These are phyloP conservation scores for Upupa epops DNA, from an alignment of 2,113 vertebrate species.

Conservation along the genomic window DNA sequence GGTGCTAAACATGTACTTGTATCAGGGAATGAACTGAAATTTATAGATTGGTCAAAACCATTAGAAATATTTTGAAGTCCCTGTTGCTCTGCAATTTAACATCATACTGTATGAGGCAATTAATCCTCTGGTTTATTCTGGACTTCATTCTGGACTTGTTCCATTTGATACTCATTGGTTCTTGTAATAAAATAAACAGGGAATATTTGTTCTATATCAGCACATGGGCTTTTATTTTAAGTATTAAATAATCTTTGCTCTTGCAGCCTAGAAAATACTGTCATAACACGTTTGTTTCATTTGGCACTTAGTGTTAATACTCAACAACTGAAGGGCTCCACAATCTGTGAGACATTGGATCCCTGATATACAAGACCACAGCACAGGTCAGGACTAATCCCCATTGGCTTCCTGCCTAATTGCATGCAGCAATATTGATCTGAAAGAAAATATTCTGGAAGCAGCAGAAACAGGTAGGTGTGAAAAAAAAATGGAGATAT, in stretches of 20 bases:
- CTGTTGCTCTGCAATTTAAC: background rate
- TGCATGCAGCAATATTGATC: background rate
- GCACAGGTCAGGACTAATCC: background rate
- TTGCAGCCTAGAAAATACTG: background rate
- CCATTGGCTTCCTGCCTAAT: fast-evolving
- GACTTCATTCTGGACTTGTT: background rate
- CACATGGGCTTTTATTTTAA: background rate
- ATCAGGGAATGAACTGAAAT: background rate
- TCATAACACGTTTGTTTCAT: background rate
- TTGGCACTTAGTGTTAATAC: background rate
- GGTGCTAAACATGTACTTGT: background rate
- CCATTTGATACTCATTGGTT: background rate
- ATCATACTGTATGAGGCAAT: background rate
- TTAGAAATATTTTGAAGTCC: background rate
- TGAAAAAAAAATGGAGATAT: background rate
- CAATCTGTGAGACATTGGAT: background rate
- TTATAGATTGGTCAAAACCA: background rate
- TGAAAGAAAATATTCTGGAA: background rate
- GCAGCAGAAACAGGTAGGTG: background rate
- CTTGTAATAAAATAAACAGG: background rate
- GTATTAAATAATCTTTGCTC: background rate
- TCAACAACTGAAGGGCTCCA: background rate
- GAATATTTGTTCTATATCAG: background rate
- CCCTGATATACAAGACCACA: background rate
- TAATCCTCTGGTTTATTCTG: background rate